Conservation (phyloP, 2,888 invertebrate species). For the Chromoteleia sp. region DNA sequence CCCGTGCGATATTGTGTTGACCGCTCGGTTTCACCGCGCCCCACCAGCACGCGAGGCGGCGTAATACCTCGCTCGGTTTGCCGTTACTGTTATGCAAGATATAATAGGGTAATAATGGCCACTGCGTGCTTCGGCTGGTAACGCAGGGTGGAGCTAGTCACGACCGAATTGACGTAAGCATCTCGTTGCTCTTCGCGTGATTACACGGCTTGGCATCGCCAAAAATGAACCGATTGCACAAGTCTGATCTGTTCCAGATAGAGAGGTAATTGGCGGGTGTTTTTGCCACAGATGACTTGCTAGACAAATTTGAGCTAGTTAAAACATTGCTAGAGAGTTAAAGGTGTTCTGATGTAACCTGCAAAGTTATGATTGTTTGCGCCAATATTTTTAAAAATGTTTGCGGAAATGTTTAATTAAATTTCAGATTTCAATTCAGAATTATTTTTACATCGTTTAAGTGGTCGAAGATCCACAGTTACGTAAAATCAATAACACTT, state of each 20-base stretch:
- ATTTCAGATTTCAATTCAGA: neutral
- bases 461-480: no score
- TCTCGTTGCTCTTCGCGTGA: constrained; percentile 79
- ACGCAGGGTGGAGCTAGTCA: constrained; percentile 84
- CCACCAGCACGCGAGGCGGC: constrained; percentile 73
- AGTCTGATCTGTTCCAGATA: constrained; percentile 37
- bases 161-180: constrained; percentile 83
- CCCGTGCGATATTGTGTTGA: constrained; percentile 53
- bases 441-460: neutral
- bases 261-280: constrained; percentile 36
- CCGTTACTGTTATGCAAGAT: constrained; percentile 84
- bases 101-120: constrained; percentile 84
- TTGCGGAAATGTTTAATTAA: no score
- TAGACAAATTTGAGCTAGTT: constrained; percentile 39
- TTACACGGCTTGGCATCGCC: constrained; percentile 64
- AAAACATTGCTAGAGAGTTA: neutral
- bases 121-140: constrained; percentile 77
- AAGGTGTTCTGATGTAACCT: constrained; percentile 27
- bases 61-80: constrained; percentile 81
- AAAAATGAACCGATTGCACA: constrained; percentile 52
- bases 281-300: constrained; percentile 38
- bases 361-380: neutral
- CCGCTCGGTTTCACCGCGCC: constrained; percentile 56
- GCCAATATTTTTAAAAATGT: no score
- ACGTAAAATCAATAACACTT: no score